Percentiles rank a stretch among this genome's conserved stretches.
Evolutionary conservation across 2,113 vertebrate genomes (phyloP).

Genomic region (Panthera tigris): DNA sequence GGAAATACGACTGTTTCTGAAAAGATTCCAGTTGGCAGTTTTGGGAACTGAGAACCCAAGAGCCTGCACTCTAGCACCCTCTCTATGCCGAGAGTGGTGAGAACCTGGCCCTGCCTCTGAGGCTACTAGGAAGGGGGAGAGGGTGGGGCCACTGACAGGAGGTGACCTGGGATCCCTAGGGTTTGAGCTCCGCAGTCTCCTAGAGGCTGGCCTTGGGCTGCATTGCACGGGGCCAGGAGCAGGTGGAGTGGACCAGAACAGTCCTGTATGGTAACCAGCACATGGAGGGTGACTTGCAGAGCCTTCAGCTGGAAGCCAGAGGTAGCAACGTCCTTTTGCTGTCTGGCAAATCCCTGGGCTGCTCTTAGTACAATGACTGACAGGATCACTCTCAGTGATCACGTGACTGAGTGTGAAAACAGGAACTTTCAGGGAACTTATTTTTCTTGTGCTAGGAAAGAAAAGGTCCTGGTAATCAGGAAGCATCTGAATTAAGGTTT

Average conservation of each 20-base stretch:
- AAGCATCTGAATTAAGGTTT: not conserved
- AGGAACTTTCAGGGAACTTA: not conserved
- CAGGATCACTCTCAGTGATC: not conserved
- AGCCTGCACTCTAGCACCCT: not conserved
- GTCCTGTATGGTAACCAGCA: accelerated
- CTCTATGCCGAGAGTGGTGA: not conserved
- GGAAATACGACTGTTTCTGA: not conserved
- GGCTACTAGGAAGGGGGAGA: not conserved
- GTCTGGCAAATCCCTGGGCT: not conserved
- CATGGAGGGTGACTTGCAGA: not conserved
- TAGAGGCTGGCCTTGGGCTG: not conserved
- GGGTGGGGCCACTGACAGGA: not conserved
- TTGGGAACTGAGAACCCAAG: not conserved
- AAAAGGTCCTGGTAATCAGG: not conserved
- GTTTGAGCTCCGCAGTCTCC: not conserved
- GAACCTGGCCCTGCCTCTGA: not conserved
- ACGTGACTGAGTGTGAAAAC: not conserved
- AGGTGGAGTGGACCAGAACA: not conserved
- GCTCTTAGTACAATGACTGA: not conserved
- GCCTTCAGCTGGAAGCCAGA: not conserved
- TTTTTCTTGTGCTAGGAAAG: not conserved
- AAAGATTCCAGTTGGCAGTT: not conserved
- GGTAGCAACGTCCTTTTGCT: not conserved
- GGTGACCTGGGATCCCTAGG: not conserved
- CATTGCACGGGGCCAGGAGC: not conserved